Conservation (phyloP, 2,797 vertebrate genomes). For the Tolypeutes matacus region DNA sequence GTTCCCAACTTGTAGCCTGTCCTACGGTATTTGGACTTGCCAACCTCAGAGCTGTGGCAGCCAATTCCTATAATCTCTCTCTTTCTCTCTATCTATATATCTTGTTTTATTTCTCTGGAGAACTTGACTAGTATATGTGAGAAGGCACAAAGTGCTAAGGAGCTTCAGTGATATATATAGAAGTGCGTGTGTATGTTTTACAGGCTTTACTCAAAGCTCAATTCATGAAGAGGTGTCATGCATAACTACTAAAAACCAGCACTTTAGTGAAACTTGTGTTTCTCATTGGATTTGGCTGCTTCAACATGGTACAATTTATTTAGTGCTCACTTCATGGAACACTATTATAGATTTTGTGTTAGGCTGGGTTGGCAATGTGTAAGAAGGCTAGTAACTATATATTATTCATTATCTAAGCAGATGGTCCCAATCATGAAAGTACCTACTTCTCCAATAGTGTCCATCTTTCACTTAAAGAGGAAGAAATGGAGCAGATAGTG, state of each 20-base stretch:
- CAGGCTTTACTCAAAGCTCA: conserved; percentile 11
- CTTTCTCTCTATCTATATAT: no score
- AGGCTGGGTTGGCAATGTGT: not conserved
- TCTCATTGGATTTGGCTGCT: conserved; percentile 9
- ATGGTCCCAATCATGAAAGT: not conserved
- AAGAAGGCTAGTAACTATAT: not conserved
- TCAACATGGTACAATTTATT: not conserved
- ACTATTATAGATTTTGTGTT: not conserved
- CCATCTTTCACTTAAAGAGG: not conserved
- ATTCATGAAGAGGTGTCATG: not conserved
- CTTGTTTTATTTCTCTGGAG: no score
- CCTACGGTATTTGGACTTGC: no score
- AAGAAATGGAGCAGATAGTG: not conserved
- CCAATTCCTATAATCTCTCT: no score
- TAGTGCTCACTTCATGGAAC: not conserved
- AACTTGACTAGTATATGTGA: no score
- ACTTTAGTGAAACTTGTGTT: not conserved
- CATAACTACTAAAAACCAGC: not conserved
- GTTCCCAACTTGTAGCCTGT: no score
- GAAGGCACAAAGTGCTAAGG: not conserved
- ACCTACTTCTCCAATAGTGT: not conserved
- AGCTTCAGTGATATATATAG: not conserved
- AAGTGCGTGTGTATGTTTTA: not conserved
- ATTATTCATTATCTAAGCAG: not conserved
- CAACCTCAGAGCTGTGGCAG: no score